These are phyloP conservation scores for Gymnogyps californianus DNA, from an alignment of 2,113 vertebrate species.

Conservation along the genomic window DNA sequence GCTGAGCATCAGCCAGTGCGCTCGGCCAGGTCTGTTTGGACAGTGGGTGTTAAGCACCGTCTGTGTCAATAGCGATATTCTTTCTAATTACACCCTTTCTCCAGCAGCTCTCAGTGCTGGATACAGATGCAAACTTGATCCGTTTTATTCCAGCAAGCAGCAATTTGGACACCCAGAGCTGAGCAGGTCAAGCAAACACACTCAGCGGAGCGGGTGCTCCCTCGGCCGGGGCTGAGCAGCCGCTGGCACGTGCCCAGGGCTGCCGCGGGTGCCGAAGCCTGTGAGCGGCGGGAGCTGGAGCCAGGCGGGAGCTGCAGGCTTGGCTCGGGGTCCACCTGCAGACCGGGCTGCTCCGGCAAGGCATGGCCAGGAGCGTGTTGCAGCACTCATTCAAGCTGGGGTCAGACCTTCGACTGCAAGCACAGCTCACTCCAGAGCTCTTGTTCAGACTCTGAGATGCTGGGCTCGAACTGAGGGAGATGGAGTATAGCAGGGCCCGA, in stretches of 20 bases:
- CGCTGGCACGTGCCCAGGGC: neutral
- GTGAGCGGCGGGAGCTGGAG: neutral
- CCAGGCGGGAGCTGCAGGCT: neutral
- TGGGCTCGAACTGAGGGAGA: neutral
- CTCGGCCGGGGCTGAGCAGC: neutral
- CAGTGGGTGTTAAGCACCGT: rapidly evolving
- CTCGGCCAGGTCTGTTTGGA: neutral
- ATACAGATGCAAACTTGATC: neutral
- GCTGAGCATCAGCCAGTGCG: neutral
- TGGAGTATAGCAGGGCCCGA: rapidly evolving
- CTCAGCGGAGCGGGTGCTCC: rapidly evolving
- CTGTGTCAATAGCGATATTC: rapidly evolving
- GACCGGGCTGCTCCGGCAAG: rapidly evolving
- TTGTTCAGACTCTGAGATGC: neutral
- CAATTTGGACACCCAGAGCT: neutral
- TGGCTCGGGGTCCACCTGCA: neutral
- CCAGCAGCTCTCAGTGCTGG: neutral
- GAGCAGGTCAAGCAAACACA: rapidly evolving
- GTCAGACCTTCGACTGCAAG: neutral
- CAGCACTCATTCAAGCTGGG: neutral
- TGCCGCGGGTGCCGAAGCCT: neutral
- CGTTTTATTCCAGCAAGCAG: neutral
- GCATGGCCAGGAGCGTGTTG: rapidly evolving
- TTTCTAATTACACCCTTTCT: neutral
- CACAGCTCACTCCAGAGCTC: neutral